These are phyloP conservation scores for Archips crataeganus DNA, from an alignment of 2,888 invertebrate genomes.

Conservation along the genomic window DNA sequence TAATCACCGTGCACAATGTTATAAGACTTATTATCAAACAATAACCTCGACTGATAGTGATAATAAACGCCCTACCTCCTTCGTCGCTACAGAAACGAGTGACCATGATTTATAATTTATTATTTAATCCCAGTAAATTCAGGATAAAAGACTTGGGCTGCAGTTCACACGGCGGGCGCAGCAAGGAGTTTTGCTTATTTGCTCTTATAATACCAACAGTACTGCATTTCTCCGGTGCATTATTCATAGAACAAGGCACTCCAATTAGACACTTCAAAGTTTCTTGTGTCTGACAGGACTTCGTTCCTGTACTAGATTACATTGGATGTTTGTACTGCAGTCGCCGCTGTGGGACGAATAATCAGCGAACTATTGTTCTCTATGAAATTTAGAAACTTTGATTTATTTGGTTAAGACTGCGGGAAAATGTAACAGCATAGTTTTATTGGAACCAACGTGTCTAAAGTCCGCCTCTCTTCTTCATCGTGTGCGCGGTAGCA, in stretches of 20 bases:
- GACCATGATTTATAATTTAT: too few species aligned
- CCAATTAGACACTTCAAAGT: slow-evolving; percentile 47
- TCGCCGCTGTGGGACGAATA: background rate
- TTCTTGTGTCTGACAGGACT: slow-evolving; percentile 33
- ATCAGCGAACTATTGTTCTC: slow-evolving; percentile 1
- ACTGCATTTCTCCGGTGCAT: slow-evolving; percentile 2
- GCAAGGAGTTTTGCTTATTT: background rate
- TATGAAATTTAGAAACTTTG: background rate
- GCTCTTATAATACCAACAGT: background rate
- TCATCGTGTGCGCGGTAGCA: too few species aligned
- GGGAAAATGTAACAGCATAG: background rate
- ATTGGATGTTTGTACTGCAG: slow-evolving; percentile 5
- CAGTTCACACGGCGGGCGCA: too few species aligned
- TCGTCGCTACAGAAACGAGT: too few species aligned
- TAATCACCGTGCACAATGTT: too few species aligned
- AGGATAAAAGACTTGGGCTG: too few species aligned
- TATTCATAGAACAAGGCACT: slow-evolving; percentile 45
- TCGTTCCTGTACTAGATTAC: slow-evolving; percentile 40
- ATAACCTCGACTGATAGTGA: too few species aligned
- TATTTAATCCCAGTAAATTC: too few species aligned
- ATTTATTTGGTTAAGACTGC: background rate
- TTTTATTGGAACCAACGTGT: too few species aligned
- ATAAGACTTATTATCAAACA: too few species aligned
- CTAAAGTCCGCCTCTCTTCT: too few species aligned
- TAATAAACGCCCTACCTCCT: too few species aligned